Evolutionary conservation across 2,888 invertebrate species (phyloP).

Genomic region (Scelioninae gen. 1): DNA sequence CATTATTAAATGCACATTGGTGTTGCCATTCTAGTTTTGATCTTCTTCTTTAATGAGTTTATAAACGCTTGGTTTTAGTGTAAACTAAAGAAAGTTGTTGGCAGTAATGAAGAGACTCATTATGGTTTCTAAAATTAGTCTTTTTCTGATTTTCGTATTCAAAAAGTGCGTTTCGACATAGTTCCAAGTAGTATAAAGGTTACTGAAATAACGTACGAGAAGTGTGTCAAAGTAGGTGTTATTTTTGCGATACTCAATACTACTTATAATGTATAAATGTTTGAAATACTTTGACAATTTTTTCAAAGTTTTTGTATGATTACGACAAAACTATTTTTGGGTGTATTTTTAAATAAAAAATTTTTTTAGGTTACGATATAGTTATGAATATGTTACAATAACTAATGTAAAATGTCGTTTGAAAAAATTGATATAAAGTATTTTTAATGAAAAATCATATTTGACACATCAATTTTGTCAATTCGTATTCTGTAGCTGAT

Average conservation of each 20-base stretch:
- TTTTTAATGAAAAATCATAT: not conserved
- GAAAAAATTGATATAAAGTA: not conserved
- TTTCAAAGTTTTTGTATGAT: not conserved
- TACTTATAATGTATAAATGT: not conserved
- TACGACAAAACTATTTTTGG: no score
- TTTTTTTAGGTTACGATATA: no score
- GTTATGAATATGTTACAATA: no score
- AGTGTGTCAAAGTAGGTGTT: conserved; percentile 24
- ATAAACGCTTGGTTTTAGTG: conserved; percentile 17
- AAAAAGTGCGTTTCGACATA: conserved; percentile 11
- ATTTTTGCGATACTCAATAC: conserved; percentile 5
- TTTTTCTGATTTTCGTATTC: not conserved
- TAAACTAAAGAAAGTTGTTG: not conserved
- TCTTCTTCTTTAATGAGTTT: conserved; percentile 14
- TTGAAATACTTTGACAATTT: not conserved
- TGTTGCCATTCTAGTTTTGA: conserved; percentile 1
- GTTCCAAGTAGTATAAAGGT: not conserved
- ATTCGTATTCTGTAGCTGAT: not conserved
- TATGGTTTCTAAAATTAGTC: conserved; percentile 31
- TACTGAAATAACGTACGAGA: conserved; percentile 10
- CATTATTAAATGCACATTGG: not conserved
- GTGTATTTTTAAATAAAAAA: no score
- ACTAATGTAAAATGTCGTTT: not conserved
- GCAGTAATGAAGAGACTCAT: conserved; percentile 23
- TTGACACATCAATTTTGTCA: not conserved